These are phyloP conservation scores for Trachelus troglodyta DNA, from an alignment of 2,888 invertebrate genomes.

Conservation along the genomic window DNA sequence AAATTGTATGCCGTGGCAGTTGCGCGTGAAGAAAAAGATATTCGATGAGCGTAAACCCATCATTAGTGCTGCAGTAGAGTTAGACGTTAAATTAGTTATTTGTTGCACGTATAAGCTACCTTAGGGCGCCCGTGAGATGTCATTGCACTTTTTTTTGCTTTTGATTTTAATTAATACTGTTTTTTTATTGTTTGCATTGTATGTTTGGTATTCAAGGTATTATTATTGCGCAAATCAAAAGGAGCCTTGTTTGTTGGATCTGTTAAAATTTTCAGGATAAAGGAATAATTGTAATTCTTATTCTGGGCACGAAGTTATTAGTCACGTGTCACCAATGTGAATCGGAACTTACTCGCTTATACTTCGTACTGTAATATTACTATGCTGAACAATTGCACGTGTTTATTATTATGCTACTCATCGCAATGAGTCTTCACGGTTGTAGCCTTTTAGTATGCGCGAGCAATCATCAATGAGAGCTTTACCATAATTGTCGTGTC, in stretches of 20 bases:
- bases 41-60: background rate
- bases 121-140: background rate
- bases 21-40: background rate
- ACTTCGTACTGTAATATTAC: background rate
- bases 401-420: background rate
- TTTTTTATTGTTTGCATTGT: background rate
- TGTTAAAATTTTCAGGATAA: background rate
- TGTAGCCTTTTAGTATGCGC: background rate
- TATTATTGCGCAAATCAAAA: background rate
- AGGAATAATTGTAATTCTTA: background rate
- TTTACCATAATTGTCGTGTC: background rate
- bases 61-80: background rate
- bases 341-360: background rate
- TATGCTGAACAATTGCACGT: background rate
- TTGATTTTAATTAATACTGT: background rate
- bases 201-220: background rate
- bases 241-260: background rate
- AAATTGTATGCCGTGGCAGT: background rate
- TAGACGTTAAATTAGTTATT: background rate
- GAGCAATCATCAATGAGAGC: background rate
- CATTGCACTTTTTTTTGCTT: background rate
- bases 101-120: background rate
- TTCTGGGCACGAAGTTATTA: background rate
- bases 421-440: background rate
- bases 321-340: background rate